phyloP scores from a whole-genome alignment of 2,888 invertebrate genomes.

The Drosophila limbata region DNA sequence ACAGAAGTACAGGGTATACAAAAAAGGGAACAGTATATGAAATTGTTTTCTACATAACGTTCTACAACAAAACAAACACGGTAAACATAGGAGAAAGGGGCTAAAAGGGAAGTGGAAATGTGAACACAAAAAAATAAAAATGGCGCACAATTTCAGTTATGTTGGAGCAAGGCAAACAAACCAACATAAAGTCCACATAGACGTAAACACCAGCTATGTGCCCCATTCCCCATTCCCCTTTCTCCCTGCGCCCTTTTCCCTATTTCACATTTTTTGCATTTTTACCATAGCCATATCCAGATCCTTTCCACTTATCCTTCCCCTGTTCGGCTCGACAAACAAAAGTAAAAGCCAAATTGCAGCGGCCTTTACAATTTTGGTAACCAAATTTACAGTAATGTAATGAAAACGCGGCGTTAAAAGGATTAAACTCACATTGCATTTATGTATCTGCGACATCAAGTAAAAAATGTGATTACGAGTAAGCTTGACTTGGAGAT shows the following conservation, averaged over 20 bases:
- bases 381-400: conserved; percentile 73
- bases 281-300: conserved; percentile 11
- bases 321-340: conserved; percentile 27
- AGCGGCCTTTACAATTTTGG: conserved; percentile 62
- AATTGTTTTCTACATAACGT: conserved; percentile 77
- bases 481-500: neutral
- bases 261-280: conserved; percentile 36
- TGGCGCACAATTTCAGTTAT: conserved; percentile 68
- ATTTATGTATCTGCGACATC: conserved; percentile 48
- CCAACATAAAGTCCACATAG: conserved; percentile 62
- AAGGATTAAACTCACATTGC: conserved; percentile 78
- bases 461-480: neutral
- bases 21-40: conserved; percentile 60
- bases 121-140: conserved; percentile 57
- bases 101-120: conserved; percentile 13
- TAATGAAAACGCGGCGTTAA: conserved; percentile 79
- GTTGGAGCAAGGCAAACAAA: conserved; percentile 53
- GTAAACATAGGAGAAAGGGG: conserved; percentile 30
- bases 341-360: conserved; percentile 61
- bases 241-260: neutral
- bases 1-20: conserved; percentile 11
- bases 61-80: conserved; percentile 58
- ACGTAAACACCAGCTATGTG: conserved; percentile 58
- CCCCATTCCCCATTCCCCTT: conserved; percentile 1
- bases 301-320: neutral